A percentile compares a stretch with the other conserved stretches of the same genome.
phyloP scores from a whole-genome alignment of 2,888 invertebrate species.

The Scelioninae gen. 1 region DNA sequence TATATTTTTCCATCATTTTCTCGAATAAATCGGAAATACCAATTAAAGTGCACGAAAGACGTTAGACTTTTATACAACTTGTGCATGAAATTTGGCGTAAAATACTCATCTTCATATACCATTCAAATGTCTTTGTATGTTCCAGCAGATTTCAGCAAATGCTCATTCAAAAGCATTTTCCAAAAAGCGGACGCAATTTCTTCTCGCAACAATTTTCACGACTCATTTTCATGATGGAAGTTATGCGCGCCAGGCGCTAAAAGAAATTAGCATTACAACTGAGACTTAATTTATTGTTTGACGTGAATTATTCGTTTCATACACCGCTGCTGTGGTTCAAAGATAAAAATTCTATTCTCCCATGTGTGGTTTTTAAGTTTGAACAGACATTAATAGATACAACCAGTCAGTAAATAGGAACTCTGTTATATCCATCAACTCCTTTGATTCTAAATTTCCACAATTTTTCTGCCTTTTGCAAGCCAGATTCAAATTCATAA shows the following conservation, averaged over 20 bases:
- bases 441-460: too few relatives aligned
- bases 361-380: neutral
- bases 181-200: neutral
- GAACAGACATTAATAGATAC: conserved; percentile 20
- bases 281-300: conserved; percentile 19
- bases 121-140: too few relatives aligned
- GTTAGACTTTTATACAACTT: conserved; percentile 55
- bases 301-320: conserved; percentile 3
- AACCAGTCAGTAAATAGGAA: too few relatives aligned
- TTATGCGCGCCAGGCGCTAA: neutral
- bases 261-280: conserved; percentile 23
- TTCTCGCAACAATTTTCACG: neutral
- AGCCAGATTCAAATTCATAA: too few relatives aligned
- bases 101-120: too few relatives aligned
- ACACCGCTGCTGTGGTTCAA: neutral
- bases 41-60: conserved; percentile 46
- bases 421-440: too few relatives aligned
- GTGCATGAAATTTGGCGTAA: conserved; percentile 26
- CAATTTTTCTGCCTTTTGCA: too few relatives aligned
- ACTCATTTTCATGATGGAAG: conserved; percentile 1
- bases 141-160: neutral
- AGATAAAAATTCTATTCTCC: conserved; percentile 14
- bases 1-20: conserved; percentile 59
- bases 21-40: conserved; percentile 49
- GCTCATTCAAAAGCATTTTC: too few relatives aligned